Evolutionary conservation across 2,797 vertebrate genomes (phyloP), one percentile per base, ranked within the genome.

Genomic region (Erpetoichthys calabaricus): DNA sequence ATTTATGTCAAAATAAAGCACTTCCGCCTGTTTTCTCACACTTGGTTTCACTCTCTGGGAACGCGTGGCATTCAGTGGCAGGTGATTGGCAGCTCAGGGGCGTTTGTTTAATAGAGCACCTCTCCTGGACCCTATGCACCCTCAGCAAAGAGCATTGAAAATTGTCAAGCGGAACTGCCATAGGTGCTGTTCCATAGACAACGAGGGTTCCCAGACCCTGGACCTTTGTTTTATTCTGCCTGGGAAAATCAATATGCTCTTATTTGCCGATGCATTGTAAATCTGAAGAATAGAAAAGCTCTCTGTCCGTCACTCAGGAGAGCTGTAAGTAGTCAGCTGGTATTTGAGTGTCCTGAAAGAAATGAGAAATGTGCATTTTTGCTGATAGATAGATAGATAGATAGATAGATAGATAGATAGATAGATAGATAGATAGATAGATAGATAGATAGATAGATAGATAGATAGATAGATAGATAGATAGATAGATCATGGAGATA

Each of bases 221-320:
- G 76, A 75, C 69, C 75, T 3, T 66, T 86, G 83, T 86, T 73
- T 66, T 67, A 63, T 58, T 53, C 55, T 63, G 77, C 68, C 64
- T 47, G 66, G 60, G 59, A 71, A 70, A 76, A 81, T 88, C 86
- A 84, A 86, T 87, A 77, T 72, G 68, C 79, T 81, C 85, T 86
- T 85, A 82, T 74, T 75, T 75, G 75, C 74, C 70, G 72, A 79
- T 72, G 73, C 76, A 79, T 70, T 80, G 79, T 82, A 79, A 80
- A 86, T 85, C 84, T 80, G 80, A 78, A 81, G 80, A 66, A 74
- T 60, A 65, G 70, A 68, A 64, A 69, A 68, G 72, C 59, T 67
- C 80, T 64, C 81, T 84, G 66, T 61, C 72, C 83, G 83, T 82
- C 86, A 88, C 57, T 87, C 85, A 85, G 75, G 63, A 8, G 0